Base-by-base conservation (phyloP, 2,797 vertebrate genomes). In the Tapirus indicus region DNA sequence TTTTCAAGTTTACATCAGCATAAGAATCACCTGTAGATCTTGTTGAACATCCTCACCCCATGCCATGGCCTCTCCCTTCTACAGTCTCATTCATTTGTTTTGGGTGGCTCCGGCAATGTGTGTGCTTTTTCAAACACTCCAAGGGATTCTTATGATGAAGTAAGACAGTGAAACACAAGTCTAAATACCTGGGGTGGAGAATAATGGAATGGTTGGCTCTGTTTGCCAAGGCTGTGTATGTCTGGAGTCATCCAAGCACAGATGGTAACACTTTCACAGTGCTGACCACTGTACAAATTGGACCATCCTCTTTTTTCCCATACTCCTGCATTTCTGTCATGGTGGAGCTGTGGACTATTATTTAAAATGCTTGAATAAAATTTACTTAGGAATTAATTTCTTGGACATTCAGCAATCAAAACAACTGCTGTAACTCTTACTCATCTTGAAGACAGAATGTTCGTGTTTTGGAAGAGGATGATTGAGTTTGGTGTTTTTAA, bases 371-470 rank as follows among this genome's bases (percentile, higher is more conserved):
- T 27, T 60, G 11, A 69, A 66, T 90, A 84, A 93, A 74, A 91
- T 32, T 84, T 78, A 94, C 13, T 96, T 83, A 68, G 64, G 49
- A 88, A 82, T 88, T 93, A 44, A 91, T 62, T 82, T 16, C 32
- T 89, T 78, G 52, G 58, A 97, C 41, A 41, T 18, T 38, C 6
- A 71, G n/a, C 52, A 69, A 92, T 95, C 35, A 78, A 90, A 97
- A 96, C 83, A 97, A 78, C 77, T 95, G 38, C 80, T 95, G 38
- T 88, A 49, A 85, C 60, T 85, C 58, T 97, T 97, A 71, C 72
- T 95, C 92, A 97, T 96, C 69, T 74, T 35, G 75, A 92, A 97
- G 75, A 96, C 71, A 97, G 95, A 91, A 95, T 72, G 75, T 71
- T 66, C 16, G 0, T 96, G 47, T 93, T 97, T 96, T 87, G 66